These are phyloP conservation scores for Eumeta japonica DNA, from an alignment of 1,140 invertebrate genomes.

Conservation along the genomic window DNA sequence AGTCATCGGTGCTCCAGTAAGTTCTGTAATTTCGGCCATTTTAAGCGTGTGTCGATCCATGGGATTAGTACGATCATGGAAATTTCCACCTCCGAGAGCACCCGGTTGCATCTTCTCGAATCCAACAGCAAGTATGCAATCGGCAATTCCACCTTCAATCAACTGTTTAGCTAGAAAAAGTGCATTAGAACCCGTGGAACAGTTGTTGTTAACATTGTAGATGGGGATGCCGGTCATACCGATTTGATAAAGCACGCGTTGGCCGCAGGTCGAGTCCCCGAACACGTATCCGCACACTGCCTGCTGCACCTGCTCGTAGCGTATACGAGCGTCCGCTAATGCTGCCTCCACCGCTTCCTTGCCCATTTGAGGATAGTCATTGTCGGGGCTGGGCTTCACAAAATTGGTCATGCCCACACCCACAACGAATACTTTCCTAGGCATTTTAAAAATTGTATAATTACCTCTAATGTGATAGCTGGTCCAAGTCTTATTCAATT, in stretches of 20 bases:
- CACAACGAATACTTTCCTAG: slow-evolving; percentile 79
- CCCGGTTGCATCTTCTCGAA: slow-evolving; percentile 98
- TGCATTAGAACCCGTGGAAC: slow-evolving; percentile 93
- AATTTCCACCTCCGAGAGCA: slow-evolving; percentile 74
- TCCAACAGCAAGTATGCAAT: slow-evolving; percentile 90
- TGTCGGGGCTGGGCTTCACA: slow-evolving; percentile 78
- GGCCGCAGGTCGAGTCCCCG: slow-evolving; percentile 95
- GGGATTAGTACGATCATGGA: slow-evolving; percentile 86
- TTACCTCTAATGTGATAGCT: slow-evolving; percentile 42
- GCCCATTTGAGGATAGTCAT: slow-evolving; percentile 94
- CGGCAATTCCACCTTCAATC: slow-evolving; percentile 77
- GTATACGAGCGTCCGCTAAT: slow-evolving; percentile 81
- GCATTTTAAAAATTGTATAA: slow-evolving; percentile 39
- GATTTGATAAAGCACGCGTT: slow-evolving; percentile 90
- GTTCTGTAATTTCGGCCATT: slow-evolving; percentile 79
- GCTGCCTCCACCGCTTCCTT: slow-evolving; percentile 91
- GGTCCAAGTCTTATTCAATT: background rate
- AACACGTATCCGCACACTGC: slow-evolving; percentile 94
- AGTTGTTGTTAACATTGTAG: slow-evolving; percentile 99
- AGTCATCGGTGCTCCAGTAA: slow-evolving; percentile 80
- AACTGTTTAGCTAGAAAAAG: slow-evolving; percentile 88
- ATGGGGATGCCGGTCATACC: slow-evolving; percentile 97
- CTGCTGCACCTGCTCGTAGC: slow-evolving; percentile 80
- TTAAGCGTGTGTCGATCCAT: slow-evolving; percentile 89
- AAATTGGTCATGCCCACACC: slow-evolving; percentile 95